These are phyloP conservation scores for Mionectes macconnelli DNA, from an alignment of 2,113 vertebrate species.

Conservation along the genomic window DNA sequence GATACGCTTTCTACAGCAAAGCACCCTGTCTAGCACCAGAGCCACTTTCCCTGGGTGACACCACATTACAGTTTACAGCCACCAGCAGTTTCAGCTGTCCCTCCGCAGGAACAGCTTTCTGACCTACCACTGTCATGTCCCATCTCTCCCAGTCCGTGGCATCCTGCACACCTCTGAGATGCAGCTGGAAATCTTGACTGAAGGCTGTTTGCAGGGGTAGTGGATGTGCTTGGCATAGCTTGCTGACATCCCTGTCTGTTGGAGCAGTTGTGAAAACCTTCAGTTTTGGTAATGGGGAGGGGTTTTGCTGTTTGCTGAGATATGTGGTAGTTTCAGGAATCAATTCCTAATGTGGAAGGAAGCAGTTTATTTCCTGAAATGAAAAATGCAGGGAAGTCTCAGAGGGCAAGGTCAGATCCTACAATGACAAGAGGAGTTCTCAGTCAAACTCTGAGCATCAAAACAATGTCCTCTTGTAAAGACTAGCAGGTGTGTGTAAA, in stretches of 20 bases:
- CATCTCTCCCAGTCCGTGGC: accelerated
- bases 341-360: neutral
- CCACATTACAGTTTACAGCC: accelerated
- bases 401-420: neutral
- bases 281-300: neutral
- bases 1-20: neutral
- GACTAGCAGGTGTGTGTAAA: neutral
- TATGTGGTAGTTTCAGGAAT: neutral
- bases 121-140: neutral
- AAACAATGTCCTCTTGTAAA: neutral
- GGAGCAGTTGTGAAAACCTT: neutral
- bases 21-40: neutral
- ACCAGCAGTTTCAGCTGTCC: neutral
- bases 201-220: neutral
- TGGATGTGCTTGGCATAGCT: neutral
- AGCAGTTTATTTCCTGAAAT: neutral
- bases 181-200: neutral
- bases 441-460: neutral
- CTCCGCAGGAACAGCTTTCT: neutral
- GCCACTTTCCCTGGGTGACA: neutral
- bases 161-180: neutral
- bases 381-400: neutral
- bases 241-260: neutral
- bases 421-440: neutral
- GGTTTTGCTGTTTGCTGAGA: neutral